Evolutionary conservation across 30 jellyfish, hydroid and myxozoan species (phyloP).

Genomic region (Chrysaora quinquecirrha): DNA sequence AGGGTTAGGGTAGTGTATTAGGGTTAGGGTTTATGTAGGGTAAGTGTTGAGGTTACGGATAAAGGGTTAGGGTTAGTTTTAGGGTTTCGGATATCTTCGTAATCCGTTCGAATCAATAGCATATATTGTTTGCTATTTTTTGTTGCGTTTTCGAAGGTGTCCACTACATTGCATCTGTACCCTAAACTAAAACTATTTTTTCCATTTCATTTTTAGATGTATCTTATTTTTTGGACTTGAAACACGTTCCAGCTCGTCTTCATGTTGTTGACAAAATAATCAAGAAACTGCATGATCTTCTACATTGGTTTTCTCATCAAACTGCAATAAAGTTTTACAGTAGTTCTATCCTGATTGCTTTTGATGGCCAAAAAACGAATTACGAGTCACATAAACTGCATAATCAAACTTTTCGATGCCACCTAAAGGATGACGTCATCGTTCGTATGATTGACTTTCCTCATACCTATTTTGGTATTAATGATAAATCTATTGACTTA

Average conservation of each 20-base stretch:
- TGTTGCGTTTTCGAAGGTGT: too few species aligned
- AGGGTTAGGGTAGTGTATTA: too few species aligned
- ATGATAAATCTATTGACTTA: constrained; percentile 19
- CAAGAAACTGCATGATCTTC: constrained; percentile 14
- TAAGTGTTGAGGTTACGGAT: too few species aligned
- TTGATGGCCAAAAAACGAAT: constrained; percentile 25
- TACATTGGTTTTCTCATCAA: constrained; percentile 48
- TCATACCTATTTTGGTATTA: constrained; percentile 51
- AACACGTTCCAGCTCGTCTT: constrained; percentile 38
- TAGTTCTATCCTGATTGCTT: constrained; percentile 57
- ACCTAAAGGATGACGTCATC: constrained; percentile 34
- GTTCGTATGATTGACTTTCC: constrained; percentile 68
- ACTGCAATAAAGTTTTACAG: constrained; percentile 40
- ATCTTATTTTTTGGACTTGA: constrained; percentile 30
- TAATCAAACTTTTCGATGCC: background rate
- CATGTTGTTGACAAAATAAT: constrained; percentile 27
- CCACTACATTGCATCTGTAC: too few species aligned
- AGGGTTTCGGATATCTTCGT: too few species aligned
- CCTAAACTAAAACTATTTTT: too few species aligned
- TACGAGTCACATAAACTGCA: background rate
- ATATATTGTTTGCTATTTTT: too few species aligned
- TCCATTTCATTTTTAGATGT: constrained; percentile 10
- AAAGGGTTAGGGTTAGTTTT: too few species aligned
- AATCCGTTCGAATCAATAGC: too few species aligned
- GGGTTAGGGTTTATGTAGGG: too few species aligned